Conservation (phyloP, 2,888 invertebrate species). For the Clunio marinus region DNA sequence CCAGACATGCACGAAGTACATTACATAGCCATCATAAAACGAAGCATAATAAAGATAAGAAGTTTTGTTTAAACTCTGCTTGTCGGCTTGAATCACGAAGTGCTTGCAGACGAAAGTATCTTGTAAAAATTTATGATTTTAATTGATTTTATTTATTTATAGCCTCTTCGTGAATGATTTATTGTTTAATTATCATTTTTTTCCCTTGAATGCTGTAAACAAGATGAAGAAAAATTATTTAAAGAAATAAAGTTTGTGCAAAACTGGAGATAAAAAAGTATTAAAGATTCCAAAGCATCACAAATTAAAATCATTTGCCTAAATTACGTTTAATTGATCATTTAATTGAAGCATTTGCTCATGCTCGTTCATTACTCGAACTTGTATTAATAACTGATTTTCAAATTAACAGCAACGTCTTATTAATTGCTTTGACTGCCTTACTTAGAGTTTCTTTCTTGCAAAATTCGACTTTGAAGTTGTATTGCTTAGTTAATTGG, state of each 20-base stretch:
- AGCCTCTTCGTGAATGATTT: constrained; percentile 31
- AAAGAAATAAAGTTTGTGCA: no score
- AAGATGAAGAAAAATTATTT: no score
- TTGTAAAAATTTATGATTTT: constrained; percentile 17
- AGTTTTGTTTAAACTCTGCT: not conserved
- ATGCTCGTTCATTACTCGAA: not conserved
- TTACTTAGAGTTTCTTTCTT: not conserved
- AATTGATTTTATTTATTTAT: constrained; percentile 39
- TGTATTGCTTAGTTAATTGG: not conserved
- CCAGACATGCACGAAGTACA: no score
- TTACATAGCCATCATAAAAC: not conserved
- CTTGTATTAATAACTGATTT: not conserved
- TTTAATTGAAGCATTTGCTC: not conserved
- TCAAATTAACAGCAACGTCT: constrained; percentile 3
- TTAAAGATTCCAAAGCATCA: no score
- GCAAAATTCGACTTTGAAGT: not conserved
- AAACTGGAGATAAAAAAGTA: no score
- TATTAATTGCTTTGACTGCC: constrained; percentile 2
- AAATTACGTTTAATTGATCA: no score
- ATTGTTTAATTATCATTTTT: constrained; percentile 36
- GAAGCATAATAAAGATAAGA: constrained; percentile 18
- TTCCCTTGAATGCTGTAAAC: not conserved
- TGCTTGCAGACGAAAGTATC: not conserved
- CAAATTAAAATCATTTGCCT: no score
- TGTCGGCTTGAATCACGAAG: not conserved